Base-by-base conservation (phyloP, 2,113 vertebrate genomes). In the Aramus guarauna region DNA sequence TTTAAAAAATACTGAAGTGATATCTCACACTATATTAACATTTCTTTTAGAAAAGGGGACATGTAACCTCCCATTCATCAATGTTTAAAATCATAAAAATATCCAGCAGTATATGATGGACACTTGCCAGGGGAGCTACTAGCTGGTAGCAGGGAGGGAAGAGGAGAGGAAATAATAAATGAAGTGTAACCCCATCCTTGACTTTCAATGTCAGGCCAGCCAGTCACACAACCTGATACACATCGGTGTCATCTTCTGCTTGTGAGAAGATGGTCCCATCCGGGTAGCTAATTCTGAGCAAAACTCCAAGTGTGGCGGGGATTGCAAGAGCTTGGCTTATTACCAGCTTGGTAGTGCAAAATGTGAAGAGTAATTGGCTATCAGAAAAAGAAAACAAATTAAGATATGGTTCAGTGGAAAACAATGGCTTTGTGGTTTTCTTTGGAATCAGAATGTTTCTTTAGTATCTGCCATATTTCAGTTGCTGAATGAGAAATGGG, bases 361-460 rank as follows among this genome's bases (percentile, higher is more conserved):
- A 91, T 7, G 8, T 43, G 63, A 91, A 59, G 24, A 91, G 32
- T 91, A 89, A 89, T 94, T 92, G 2, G 30, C 84, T 89, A 64
- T 87, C 80, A 78, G 69, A 41, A 85, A 85, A 94, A 90, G 60
- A 96, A 96, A 94, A 92, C 80, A 87, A 82, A 95, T 95, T 78
- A 87, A 94, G 91, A 67, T 30, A 60, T 19, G 84, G 76, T 78
- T 96, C 73, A 87, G 66, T 87, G 60, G 62, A 95, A 91, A 78
- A 94, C 84, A 96, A 92, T 68, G 34, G 30, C 48, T 89, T 92
- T 89, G 73, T 87, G 77, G 66, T 59, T 95, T 95, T 91, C 73
- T 89, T 92, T 91, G 79, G 80, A 96, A 87, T 81, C 1, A 2
- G 83, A 92, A 84, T 74, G 60, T 91, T 96, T 92, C 55, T 75